Evolutionary conservation across 2,797 vertebrate genomes (phyloP).

Genomic region (Lacerta viridis): DNA sequence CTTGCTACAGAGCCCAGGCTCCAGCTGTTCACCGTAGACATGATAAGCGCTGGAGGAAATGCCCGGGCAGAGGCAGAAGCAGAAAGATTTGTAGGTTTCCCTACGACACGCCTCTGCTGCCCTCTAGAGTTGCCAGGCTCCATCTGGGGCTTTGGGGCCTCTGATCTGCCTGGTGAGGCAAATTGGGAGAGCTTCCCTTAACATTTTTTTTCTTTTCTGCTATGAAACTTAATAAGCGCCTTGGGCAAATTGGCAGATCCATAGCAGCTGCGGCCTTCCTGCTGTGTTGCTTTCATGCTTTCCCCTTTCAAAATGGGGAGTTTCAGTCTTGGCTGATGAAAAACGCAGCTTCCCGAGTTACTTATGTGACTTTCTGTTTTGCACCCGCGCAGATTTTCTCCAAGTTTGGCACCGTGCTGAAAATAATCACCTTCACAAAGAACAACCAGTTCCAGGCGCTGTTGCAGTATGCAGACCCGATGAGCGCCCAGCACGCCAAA

Average conservation of each 20-base stretch:
- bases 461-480: constrained; percentile 90
- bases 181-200: too few relatives aligned
- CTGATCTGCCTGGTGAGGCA: background rate
- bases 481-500: constrained; percentile 92
- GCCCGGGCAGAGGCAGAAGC: background rate
- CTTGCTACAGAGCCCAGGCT: background rate
- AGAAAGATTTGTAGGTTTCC: background rate
- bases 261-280: too few relatives aligned
- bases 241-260: too few relatives aligned
- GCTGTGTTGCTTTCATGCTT: too few relatives aligned
- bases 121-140: background rate
- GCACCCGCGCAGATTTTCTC: constrained; percentile 90
- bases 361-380: background rate
- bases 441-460: constrained; percentile 97
- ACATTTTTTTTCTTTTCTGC: too few relatives aligned
- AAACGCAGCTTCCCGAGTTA: too few relatives aligned
- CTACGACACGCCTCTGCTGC: background rate
- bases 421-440: constrained; percentile 98
- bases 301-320: too few relatives aligned
- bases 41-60: background rate
- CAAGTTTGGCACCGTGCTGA: constrained; percentile 94
- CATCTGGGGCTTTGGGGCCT: rapidly evolving
- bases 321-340: too few relatives aligned
- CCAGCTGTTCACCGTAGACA: background rate
- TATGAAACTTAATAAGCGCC: background rate